phyloP scores from a whole-genome alignment of 2,888 invertebrate genomes.

The Conus canariensis region DNA sequence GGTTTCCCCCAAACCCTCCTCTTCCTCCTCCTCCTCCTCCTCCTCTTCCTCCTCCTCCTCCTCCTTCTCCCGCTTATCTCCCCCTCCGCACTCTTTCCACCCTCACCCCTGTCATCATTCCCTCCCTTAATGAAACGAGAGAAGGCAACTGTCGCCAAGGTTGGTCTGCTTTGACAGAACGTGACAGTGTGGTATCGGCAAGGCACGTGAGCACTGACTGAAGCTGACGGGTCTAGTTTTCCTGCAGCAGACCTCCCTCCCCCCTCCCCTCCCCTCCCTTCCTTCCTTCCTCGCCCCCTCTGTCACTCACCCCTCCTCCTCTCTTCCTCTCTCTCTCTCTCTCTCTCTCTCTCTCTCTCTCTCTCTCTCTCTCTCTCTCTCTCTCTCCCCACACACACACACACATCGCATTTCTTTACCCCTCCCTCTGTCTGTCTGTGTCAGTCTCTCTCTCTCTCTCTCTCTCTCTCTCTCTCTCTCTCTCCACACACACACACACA shows the following conservation, averaged over 20 bases:
- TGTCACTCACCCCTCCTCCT: neutral
- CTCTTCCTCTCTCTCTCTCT: constrained; percentile 6
- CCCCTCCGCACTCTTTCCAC: too few species aligned
- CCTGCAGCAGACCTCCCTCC: too few species aligned
- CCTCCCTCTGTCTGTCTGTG: constrained; percentile 26
- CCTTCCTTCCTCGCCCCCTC: neutral
- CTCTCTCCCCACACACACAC: neutral
- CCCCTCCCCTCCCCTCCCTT: constrained; percentile 2
- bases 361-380: constrained; percentile 28
- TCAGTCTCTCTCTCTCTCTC: constrained; percentile 23
- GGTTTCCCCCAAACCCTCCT: neutral
- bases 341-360: constrained; percentile 29
- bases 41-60: neutral
- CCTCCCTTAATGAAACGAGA: too few species aligned
- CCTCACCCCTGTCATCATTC: too few species aligned
- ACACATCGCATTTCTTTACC: neutral
- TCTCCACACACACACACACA: neutral
- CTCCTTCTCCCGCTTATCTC: neutral
- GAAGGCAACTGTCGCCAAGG: too few species aligned
- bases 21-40: neutral
- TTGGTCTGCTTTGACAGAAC: too few species aligned
- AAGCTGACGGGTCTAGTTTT: too few species aligned
- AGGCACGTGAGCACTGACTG: too few species aligned
- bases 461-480: neutral
- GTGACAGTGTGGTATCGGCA: too few species aligned